Percentiles rank a stretch among this genome's conserved stretches.
Conservation (phyloP, 2,797 vertebrate genomes). For the Hemitrygon akajei region DNA sequence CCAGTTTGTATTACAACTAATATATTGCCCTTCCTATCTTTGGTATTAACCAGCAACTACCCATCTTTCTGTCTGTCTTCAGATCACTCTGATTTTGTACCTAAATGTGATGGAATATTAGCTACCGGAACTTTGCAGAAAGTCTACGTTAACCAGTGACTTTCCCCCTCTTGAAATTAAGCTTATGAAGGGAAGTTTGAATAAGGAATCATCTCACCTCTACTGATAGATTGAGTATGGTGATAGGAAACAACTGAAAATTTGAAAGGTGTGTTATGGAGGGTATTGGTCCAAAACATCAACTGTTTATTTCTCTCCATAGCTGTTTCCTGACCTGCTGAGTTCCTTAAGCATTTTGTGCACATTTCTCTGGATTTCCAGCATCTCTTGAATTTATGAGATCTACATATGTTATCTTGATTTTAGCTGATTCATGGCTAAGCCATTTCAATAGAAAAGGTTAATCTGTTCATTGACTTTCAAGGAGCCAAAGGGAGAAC, state of each 20-base stretch:
- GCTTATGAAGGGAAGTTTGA: not conserved
- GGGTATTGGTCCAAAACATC: too few relatives aligned
- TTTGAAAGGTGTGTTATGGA: not conserved
- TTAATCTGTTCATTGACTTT: not conserved
- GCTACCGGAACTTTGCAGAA: not conserved
- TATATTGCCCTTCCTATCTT: not conserved
- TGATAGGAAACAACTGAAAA: not conserved
- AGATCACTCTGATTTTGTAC: not conserved
- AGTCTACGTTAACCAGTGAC: not conserved
- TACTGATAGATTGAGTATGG: not conserved
- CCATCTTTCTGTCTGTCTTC: not conserved
- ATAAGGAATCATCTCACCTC: not conserved
- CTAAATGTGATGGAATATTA: not conserved
- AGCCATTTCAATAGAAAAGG: not conserved
- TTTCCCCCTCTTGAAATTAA: not conserved
- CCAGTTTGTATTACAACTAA: not conserved
- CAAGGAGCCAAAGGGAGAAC: not conserved
- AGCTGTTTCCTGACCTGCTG: too few relatives aligned
- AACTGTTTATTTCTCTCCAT: too few relatives aligned
- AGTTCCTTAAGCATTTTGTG: too few relatives aligned
- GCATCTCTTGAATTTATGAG: too few relatives aligned
- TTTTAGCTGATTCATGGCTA: not conserved
- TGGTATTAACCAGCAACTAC: not conserved
- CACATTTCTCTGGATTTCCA: too few relatives aligned
- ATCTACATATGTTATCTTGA: not conserved